These are phyloP conservation scores for Nansenia antarctica DNA, from an alignment of 2,113 vertebrate species.

Conservation along the genomic window DNA sequence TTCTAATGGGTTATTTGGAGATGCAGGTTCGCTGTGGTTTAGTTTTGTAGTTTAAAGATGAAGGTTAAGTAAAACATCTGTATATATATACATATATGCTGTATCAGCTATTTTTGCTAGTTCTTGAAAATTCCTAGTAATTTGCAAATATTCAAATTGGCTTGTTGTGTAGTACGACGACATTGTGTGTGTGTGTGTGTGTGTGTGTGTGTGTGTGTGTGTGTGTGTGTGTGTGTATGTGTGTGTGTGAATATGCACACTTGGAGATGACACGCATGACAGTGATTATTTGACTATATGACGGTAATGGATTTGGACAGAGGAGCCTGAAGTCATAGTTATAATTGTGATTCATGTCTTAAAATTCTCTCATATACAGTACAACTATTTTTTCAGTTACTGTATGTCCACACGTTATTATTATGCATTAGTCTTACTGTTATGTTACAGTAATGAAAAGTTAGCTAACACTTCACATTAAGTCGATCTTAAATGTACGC, in stretches of 20 bases:
- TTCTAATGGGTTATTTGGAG: constrained; percentile 43
- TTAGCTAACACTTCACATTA: no score
- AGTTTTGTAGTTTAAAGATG: constrained; percentile 35
- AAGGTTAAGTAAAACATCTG: constrained; percentile 76
- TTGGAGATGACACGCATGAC: no score
- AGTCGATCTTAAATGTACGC: no score
- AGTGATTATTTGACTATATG: neutral
- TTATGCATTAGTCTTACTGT: no score
- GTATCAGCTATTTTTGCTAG: neutral
- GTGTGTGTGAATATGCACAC: neutral
- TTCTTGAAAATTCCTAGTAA: constrained; percentile 51
- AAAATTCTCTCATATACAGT: neutral
- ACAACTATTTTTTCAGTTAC: no score
- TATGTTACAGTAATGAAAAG: no score
- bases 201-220: neutral
- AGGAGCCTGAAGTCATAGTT: constrained; percentile 54
- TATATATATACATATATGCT: constrained; percentile 54
- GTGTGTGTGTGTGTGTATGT: neutral
- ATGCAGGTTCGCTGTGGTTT: constrained; percentile 15
- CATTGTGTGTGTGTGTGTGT: neutral
- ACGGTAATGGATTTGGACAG: constrained; percentile 42
- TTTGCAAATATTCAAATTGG: constrained; percentile 42
- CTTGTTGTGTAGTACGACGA: neutral
- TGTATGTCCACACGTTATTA: no score
- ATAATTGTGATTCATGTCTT: constrained; percentile 49